phyloP scores from a whole-genome alignment of 2,888 invertebrate genomes.

The Xestia xanthographa region DNA sequence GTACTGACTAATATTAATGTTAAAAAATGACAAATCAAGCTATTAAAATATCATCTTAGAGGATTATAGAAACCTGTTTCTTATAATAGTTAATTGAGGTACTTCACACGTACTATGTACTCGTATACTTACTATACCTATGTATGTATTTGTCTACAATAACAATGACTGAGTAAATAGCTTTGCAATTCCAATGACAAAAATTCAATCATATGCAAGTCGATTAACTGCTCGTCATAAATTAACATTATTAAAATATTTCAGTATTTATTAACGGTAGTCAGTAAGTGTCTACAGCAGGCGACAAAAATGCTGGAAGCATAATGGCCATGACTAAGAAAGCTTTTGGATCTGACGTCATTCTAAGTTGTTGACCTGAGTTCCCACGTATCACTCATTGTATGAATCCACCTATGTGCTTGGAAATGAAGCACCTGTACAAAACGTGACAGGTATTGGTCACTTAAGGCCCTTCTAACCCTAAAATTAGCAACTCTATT shows the following conservation, averaged over 20 bases:
- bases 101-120: conserved; percentile 12
- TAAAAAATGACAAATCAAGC: neutral
- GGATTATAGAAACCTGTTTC: conserved; percentile 9
- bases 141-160: conserved; percentile 17
- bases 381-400: conserved; percentile 60
- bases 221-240: conserved; percentile 16
- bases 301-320: conserved; percentile 48
- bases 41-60: conserved; percentile 5
- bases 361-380: conserved; percentile 77
- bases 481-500: too few species aligned
- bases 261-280: conserved; percentile 30
- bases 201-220: conserved; percentile 20
- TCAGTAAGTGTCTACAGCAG: conserved; percentile 33
- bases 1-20: neutral
- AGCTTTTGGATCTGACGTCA: conserved; percentile 74
- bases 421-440: conserved; percentile 44
- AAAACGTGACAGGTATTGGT: conserved; percentile 40
- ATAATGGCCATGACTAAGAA: conserved; percentile 69
- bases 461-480: too few species aligned
- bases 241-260: conserved; percentile 38
- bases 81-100: conserved; percentile 9
- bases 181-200: conserved; percentile 25
- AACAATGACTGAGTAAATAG: conserved; percentile 44
- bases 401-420: conserved; percentile 44
- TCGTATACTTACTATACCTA: neutral